These are phyloP conservation scores for Halocaridina rubra DNA, from an alignment of 2,888 invertebrate species.

Conservation along the genomic window DNA sequence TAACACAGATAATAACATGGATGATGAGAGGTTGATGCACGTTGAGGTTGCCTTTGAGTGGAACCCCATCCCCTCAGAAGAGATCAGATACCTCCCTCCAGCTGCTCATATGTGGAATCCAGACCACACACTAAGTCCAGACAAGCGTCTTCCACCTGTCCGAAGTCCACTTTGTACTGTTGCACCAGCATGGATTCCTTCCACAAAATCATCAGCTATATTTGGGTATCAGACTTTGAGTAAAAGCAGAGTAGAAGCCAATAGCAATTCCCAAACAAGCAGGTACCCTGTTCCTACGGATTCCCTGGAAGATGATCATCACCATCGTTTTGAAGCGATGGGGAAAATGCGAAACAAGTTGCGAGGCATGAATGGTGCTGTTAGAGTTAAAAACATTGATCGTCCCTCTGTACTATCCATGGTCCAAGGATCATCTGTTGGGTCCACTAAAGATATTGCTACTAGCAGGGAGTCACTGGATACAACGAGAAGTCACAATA, in stretches of 20 bases:
- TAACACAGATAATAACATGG: constrained; percentile 22
- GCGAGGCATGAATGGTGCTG: constrained; percentile 25
- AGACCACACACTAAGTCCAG: background rate
- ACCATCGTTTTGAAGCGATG: constrained; percentile 13
- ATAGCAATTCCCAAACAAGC: background rate
- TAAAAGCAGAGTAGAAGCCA: background rate
- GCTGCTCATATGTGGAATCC: constrained; percentile 22
- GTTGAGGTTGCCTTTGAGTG: constrained; percentile 53
- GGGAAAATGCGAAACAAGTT: background rate
- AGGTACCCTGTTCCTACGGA: background rate
- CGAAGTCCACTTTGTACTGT: background rate
- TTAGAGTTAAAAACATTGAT: constrained; percentile 28
- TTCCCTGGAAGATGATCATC: constrained; percentile 18
- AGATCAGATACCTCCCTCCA: constrained; percentile 25
- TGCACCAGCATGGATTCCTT: background rate
- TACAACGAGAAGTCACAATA: background rate
- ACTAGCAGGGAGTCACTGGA: background rate
- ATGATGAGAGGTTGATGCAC: constrained; percentile 31
- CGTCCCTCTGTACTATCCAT: constrained; percentile 34
- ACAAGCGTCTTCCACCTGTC: constrained; percentile 16
- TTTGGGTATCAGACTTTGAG: background rate
- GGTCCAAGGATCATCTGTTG: constrained; percentile 2
- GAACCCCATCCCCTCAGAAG: constrained; percentile 25
- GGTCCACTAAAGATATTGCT: background rate
- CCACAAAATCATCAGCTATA: background rate